Base-by-base conservation (phyloP, 2,888 invertebrate species). In the Andrena fulva region DNA sequence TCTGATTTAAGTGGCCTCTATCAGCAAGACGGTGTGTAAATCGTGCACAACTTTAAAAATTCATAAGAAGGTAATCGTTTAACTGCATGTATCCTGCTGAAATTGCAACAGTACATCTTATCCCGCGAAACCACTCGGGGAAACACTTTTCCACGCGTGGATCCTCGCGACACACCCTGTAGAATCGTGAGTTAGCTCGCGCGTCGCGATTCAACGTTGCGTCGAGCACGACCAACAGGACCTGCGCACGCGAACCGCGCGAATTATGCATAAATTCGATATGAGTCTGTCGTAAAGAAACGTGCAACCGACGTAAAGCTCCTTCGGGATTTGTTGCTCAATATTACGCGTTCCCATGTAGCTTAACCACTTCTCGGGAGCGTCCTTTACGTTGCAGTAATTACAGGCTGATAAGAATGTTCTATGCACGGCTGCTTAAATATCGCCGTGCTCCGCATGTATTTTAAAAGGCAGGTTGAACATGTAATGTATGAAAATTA, bases 251-350 rank as follows among this genome's bases (percentile, higher is more conserved):
- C 70, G 70, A 77, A 24, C 63, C 31, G 60, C 12, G 50, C 59
- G n/a, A 63, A 70, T 77, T 70, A 69, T 64, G 77, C 77, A 70
- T 77, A 77, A 77, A 70, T 77, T 60, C 35, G 69, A 35, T 10
- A 12, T 4, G 56, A 10, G n/a, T 56, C 56, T 56, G 56, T 56
- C 24, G 8, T 24, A 56, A 24, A 56, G 56, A 54, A 54, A 7
- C 54, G 20, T 1, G 56, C 56, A 1, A 24, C 60, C 68, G 48
- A 60, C 29, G 48, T 69, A 67, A 67, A 62, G 52, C 27, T 52
- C 54, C 16, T 27, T 16, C 60, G 35, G 33, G 64, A 70, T 69
- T 48, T 77, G 77, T 77, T 56, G 64, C 77, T 70, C 64, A 70
- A 77, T 67, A 67, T 60, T 42, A 29, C 29, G 12, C 63, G 16